A percentile compares a stretch with the other conserved stretches of the same genome.
These are phyloP conservation scores for Lathamus discolor DNA, from an alignment of 2,113 vertebrate species.

Conservation along the genomic window DNA sequence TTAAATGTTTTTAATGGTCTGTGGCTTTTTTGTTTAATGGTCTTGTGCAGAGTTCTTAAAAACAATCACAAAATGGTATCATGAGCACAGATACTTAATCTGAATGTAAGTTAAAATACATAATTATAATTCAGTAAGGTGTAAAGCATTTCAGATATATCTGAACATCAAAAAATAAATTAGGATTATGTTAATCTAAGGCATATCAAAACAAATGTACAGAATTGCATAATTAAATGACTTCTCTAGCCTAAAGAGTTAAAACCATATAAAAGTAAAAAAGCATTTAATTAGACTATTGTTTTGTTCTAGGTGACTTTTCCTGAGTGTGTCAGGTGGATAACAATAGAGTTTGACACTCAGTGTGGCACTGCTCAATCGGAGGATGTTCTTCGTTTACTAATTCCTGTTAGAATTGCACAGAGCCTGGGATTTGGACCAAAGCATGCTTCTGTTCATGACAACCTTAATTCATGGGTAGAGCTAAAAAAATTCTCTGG, in stretches of 20 bases:
- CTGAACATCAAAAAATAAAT: not conserved
- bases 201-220: not conserved
- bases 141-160: not conserved
- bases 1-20: not conserved
- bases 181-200: not conserved
- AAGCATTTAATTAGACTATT: not conserved
- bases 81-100: not conserved
- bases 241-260: not conserved
- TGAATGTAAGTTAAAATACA: not conserved
- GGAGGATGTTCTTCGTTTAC: slow-evolving; percentile 92
- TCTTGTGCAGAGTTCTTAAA: not conserved
- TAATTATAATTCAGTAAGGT: not conserved
- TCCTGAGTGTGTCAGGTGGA: slow-evolving; percentile 97
- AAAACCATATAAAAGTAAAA: not conserved
- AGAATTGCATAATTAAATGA: not conserved
- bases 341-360: slow-evolving; percentile 93
- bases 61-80: not conserved
- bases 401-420: slow-evolving; percentile 89
- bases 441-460: slow-evolving; percentile 86
- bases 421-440: slow-evolving; percentile 87
- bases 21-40: not conserved
- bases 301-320: slow-evolving; percentile 86
- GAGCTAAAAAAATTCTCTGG: slow-evolving; percentile 98
- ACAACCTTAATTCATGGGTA: slow-evolving; percentile 96
- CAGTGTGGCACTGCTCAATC: slow-evolving; percentile 96